A percentile compares a stretch with the other conserved stretches of the same genome.
These are phyloP conservation scores for Hylia prasina DNA, from an alignment of 2,113 vertebrate genomes.

Conservation along the genomic window DNA sequence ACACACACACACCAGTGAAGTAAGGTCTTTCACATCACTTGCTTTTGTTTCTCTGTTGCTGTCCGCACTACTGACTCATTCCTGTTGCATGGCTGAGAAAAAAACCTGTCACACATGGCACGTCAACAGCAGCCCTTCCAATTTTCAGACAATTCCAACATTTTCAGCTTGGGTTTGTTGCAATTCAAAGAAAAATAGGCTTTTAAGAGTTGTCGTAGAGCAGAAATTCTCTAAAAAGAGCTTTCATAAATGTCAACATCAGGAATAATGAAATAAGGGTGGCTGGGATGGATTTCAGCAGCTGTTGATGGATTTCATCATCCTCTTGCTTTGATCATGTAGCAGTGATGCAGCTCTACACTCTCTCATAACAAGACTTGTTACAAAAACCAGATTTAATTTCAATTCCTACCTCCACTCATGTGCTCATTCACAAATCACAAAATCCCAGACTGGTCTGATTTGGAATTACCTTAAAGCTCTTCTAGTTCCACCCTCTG, in stretches of 20 bases:
- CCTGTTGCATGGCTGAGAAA: not conserved
- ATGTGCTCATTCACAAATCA: not conserved
- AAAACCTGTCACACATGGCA: not conserved
- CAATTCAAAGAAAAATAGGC: not conserved
- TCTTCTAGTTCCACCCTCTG: not conserved
- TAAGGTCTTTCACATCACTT: not conserved
- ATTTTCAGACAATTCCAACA: not conserved
- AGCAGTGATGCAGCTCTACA: not conserved
- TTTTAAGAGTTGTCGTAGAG: not conserved
- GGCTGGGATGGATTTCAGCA: not conserved
- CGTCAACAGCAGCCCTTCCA: not conserved
- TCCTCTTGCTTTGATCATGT: not conserved
- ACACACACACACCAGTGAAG: not conserved
- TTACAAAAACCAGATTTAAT: not conserved
- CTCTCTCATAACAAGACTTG: not conserved
- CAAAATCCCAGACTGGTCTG: not conserved
- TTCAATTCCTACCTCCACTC: not conserved
- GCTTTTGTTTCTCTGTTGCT: not conserved
- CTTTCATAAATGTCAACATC: not conserved
- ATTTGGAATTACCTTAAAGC: not conserved
- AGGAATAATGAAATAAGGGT: not conserved
- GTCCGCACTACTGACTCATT: not conserved
- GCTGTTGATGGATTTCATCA: not conserved
- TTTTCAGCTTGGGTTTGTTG: not conserved
- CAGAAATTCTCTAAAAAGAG: not conserved